A percentile compares a stretch with the other conserved stretches of the same genome.
Conservation (phyloP, 2,797 vertebrate genomes). For the Xenentodon cancila region DNA sequence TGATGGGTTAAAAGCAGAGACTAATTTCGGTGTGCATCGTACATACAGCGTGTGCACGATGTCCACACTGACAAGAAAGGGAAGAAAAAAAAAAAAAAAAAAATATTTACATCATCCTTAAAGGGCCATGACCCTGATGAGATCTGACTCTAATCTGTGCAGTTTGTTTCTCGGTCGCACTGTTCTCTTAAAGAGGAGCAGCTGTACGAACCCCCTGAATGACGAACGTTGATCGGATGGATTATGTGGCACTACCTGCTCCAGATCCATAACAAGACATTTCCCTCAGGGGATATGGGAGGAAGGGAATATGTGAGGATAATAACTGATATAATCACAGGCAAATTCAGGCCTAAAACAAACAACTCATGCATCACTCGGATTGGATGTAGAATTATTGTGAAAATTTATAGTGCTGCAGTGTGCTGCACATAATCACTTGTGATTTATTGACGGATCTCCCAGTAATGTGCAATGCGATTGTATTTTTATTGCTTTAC, state of each 20-base stretch:
- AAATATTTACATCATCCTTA: slow-evolving; percentile 52
- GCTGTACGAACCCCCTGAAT: slow-evolving; percentile 61
- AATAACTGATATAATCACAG: slow-evolving; percentile 70
- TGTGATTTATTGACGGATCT: slow-evolving; percentile 76
- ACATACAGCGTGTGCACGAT: no score
- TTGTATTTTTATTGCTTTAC: slow-evolving; percentile 79
- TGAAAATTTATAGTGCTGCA: slow-evolving; percentile 33
- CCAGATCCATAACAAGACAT: slow-evolving; percentile 42
- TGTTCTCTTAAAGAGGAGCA: slow-evolving; percentile 42
- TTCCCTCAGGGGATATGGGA: slow-evolving; percentile 20
- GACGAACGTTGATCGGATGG: slow-evolving; percentile 63
- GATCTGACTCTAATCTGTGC: slow-evolving; percentile 55
- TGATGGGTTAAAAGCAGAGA: no score
- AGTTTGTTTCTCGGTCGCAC: slow-evolving; percentile 32
- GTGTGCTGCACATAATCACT: slow-evolving; percentile 43
- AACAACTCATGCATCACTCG: slow-evolving; percentile 44
- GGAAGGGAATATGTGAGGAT: slow-evolving; percentile 37
- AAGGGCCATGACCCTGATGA: slow-evolving; percentile 40
- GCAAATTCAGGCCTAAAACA: slow-evolving; percentile 45
- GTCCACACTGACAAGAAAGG: no score
- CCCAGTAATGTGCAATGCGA: slow-evolving; percentile 66
- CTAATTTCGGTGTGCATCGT: no score
- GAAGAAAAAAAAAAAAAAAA: no score
- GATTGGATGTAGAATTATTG: slow-evolving; percentile 13
- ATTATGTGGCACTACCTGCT: slow-evolving; percentile 37